Evolutionary conservation across 2,888 invertebrate genomes (phyloP), one percentile per base, ranked within the genome.

Genomic region (Crioceris asparagi): DNA sequence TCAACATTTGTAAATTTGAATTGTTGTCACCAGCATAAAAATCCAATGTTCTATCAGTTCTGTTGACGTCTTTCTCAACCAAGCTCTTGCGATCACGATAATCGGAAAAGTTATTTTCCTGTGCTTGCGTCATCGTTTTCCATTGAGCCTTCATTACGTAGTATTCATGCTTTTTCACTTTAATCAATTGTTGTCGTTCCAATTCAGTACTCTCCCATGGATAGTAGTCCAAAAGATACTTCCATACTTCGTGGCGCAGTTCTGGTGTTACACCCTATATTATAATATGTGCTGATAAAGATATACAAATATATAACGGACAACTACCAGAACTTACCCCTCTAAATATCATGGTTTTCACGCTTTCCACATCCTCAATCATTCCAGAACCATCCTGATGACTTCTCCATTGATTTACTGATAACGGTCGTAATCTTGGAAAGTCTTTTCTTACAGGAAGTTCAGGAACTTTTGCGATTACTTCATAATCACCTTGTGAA

Each of bases 111-210:
- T 86, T 77, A 1, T 74, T 72, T 60, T 96, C 93, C 62, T 98
- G 98, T 0, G 75, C 78, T 11, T 75, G 73, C 0, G 83, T 81
- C 68, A 98, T 86, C 1, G 86, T 83, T 46, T 83, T 75, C 98
- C 98, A 98, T 60, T 98, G 97, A 14, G 86, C 70, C 61, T 97
- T 98, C 93, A 98, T 94, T 31, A 77, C 75, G 62, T 82, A 90
- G 64, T 97, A 97, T 59, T 92, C 90, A 44, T 84, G 79, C 41
- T 78, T 77, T 62, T 82, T 84, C 47, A 74, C 70, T 55, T 79
- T 79, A 21, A 80, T 74, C 21, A 83, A 63, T 42, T 72, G 72
- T 45, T 75, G 72, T 38, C 91, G 71, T 52, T 88, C 79, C 8
- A 71, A 61, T 34, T 75, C 71, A 0, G 85, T 84, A 49, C 83